Evolutionary conservation across 2,888 invertebrate species (phyloP).

Genomic region (Lithophane ornitopus): DNA sequence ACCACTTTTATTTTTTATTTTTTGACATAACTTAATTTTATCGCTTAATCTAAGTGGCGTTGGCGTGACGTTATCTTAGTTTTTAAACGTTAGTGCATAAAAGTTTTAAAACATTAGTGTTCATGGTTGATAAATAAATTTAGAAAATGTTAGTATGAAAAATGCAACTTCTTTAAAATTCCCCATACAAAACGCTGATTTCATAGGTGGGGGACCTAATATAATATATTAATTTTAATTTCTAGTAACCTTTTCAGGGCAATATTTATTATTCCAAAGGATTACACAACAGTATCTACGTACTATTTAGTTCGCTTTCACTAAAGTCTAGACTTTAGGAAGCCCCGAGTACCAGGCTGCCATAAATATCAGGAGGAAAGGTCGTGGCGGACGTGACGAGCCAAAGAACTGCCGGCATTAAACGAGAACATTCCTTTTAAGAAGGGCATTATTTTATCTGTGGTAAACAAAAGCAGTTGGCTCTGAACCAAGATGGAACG

Average conservation of each 20-base stretch:
- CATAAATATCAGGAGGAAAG: conserved; percentile 47
- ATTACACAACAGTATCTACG: conserved; percentile 5
- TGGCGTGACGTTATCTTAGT: too few species aligned
- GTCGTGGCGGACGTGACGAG: conserved; percentile 46
- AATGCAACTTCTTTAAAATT: too few species aligned
- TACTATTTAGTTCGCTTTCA: conserved; percentile 35
- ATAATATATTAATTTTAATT: too few species aligned
- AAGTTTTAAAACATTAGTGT: too few species aligned
- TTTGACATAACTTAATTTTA: too few species aligned
- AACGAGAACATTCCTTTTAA: conserved; percentile 11
- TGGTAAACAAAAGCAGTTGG: background rate
- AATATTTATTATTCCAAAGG: background rate
- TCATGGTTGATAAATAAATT: too few species aligned
- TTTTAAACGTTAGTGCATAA: too few species aligned
- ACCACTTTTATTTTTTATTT: too few species aligned
- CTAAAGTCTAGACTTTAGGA: conserved; percentile 39
- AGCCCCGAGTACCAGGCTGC: conserved; percentile 38
- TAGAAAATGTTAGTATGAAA: too few species aligned
- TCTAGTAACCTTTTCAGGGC: background rate
- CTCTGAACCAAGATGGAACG: background rate
- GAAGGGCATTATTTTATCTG: conserved; percentile 20
- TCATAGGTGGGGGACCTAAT: too few species aligned
- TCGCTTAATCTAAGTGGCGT: too few species aligned
- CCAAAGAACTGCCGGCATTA: conserved; percentile 28
- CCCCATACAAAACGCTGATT: too few species aligned